phyloP scores from a whole-genome alignment of 2,113 vertebrate species.

The Heterocephalus glaber region DNA sequence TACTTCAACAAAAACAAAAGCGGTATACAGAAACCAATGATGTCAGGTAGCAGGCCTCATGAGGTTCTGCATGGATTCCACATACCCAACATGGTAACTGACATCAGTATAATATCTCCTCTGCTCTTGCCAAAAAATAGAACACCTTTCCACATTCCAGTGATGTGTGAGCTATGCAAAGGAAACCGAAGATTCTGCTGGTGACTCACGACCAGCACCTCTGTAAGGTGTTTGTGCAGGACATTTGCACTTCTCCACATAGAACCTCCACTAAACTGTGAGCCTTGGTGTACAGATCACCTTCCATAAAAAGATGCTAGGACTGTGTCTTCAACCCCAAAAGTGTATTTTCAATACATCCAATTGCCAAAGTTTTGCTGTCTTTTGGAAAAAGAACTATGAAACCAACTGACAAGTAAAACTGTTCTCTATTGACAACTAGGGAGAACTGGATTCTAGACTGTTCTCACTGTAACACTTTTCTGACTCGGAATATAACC shows the following conservation, averaged over 20 bases:
- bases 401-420: slow-evolving; percentile 87
- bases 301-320: slow-evolving; percentile 85
- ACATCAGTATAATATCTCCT: slow-evolving; percentile 86
- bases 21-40: slow-evolving; percentile 97
- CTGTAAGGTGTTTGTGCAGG: slow-evolving; percentile 90
- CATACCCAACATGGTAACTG: slow-evolving; percentile 89
- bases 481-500: too few relatives aligned
- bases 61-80: slow-evolving; percentile 89
- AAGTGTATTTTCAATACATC: slow-evolving; percentile 83
- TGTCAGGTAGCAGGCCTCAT: slow-evolving; percentile 94
- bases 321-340: slow-evolving; percentile 83
- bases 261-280: slow-evolving; percentile 88
- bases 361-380: slow-evolving; percentile 93
- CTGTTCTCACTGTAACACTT: slow-evolving; percentile 94
- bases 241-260: slow-evolving; percentile 86
- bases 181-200: slow-evolving; percentile 85
- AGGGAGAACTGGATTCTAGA: slow-evolving; percentile 92
- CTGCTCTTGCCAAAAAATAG: slow-evolving; percentile 91
- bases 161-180: slow-evolving; percentile 97
- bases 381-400: slow-evolving; percentile 84
- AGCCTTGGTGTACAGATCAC: slow-evolving; percentile 92
- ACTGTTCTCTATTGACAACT: slow-evolving; percentile 76
- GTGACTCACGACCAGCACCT: slow-evolving; percentile 85
- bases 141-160: slow-evolving; percentile 88
- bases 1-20: slow-evolving; percentile 98